Percentiles rank a stretch among this genome's conserved stretches.
Conservation (phyloP, 2,113 vertebrate genomes). For the Phyllostomus discolor region DNA sequence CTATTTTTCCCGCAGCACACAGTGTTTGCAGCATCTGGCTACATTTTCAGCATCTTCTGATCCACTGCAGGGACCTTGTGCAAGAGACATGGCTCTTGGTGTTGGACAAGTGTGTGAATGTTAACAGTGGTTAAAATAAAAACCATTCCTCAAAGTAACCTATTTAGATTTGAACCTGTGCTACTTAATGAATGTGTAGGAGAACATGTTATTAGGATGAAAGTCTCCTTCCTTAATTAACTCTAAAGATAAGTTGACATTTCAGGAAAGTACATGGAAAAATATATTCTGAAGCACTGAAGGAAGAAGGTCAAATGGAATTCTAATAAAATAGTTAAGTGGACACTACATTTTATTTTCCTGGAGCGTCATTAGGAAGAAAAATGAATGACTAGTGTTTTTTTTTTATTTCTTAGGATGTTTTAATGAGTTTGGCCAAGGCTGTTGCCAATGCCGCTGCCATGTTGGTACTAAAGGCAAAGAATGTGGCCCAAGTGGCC, state of each 20-base stretch:
- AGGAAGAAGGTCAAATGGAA: not conserved
- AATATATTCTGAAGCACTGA: not conserved
- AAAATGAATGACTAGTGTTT: not conserved
- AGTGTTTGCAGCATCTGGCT: not conserved
- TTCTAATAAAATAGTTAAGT: not conserved
- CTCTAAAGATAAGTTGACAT: not conserved
- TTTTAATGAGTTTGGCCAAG: slow-evolving; percentile 98
- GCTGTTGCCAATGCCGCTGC: slow-evolving; percentile 98
- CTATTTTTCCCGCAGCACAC: not conserved
- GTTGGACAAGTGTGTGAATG: not conserved
- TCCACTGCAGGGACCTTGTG: not conserved
- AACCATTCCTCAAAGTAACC: not conserved
- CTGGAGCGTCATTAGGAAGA: not conserved
- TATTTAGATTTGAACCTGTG: not conserved
- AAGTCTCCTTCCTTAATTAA: not conserved
- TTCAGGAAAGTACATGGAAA: not conserved
- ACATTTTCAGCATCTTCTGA: not conserved
- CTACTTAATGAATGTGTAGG: not conserved
- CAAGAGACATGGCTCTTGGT: not conserved
- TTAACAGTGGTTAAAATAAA: not conserved
- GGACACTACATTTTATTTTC: not conserved
- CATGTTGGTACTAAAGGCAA: slow-evolving; percentile 98
- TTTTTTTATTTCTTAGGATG: slow-evolving; percentile 83
- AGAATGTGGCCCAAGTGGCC: slow-evolving; percentile 97
- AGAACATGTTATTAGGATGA: not conserved